Conservation (phyloP, 2,113 vertebrate species). For the Crotalus viridis region DNA sequence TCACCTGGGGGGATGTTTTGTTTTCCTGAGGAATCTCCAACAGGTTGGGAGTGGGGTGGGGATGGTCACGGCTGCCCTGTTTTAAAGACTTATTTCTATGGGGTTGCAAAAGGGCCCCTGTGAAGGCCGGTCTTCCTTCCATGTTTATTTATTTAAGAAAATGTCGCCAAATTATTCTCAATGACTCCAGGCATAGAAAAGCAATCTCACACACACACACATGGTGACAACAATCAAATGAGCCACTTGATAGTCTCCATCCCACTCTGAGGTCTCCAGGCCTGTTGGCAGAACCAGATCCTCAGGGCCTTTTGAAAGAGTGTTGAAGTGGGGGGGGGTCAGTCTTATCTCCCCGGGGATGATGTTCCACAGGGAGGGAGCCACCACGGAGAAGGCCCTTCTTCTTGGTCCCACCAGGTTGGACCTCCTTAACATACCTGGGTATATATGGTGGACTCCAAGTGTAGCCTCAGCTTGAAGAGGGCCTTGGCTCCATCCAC, state of each 20-base stretch:
- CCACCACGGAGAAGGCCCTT: background rate
- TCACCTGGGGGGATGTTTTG: background rate
- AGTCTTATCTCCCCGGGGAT: too few relatives aligned
- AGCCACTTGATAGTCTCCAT: too few relatives aligned
- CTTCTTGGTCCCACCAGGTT: background rate
- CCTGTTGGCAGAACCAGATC: too few relatives aligned
- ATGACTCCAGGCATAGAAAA: background rate
- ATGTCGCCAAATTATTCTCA: background rate
- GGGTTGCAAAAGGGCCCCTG: background rate
- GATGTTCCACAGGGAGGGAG: too few relatives aligned
- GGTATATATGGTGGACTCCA: slow-evolving; percentile 91
- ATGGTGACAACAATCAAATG: too few relatives aligned
- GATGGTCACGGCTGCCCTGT: background rate
- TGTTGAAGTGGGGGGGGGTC: too few relatives aligned
- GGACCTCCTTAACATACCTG: slow-evolving; percentile 77
- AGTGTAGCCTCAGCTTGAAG: slow-evolving; percentile 85
- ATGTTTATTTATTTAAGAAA: background rate
- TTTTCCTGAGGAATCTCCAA: background rate
- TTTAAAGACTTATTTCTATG: too few relatives aligned
- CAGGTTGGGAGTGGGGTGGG: background rate
- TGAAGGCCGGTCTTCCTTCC: background rate
- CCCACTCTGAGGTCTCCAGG: too few relatives aligned
- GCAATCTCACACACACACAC: background rate
- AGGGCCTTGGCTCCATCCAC: slow-evolving; percentile 91
- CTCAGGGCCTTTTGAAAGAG: too few relatives aligned